Evolutionary conservation across 2,113 vertebrate genomes (phyloP), one percentile per base, ranked within the genome.

Genomic region (Terrapene triunguis): DNA sequence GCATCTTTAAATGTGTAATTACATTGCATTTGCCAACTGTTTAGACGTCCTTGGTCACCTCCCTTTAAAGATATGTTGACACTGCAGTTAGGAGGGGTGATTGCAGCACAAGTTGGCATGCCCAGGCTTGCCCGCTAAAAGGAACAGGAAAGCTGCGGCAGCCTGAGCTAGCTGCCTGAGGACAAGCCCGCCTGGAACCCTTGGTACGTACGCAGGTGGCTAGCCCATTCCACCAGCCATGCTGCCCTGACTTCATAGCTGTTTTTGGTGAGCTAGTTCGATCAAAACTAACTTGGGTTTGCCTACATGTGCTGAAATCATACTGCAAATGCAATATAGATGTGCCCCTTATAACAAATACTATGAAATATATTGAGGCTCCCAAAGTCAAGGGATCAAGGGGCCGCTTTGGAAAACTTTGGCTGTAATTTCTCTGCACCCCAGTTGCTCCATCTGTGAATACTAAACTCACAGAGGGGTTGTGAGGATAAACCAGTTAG

Each of bases 321-420:
- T 32, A 65, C 14, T 65, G 12, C 7, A 19, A 19, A n/a, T n/a
- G 16, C 62, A n/a, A 35, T 65, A n/a, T 9, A 65, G 62, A 65
- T 13, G 35, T n/a, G 8, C 62, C 62, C 62, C 17, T 65, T 17
- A 65, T n/a, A 65, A 65, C 62, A 65, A 65, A 65, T 19, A 65
- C 14, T n/a, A 8, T 47, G 3, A 3, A 1, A 35, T 11, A 2
- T 0, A 5, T 7, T 2, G 4, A 17, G 4, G 32, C 5, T 21
- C 72, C 10, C 88, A 55, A 47, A 3, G 27, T n/a, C 3, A 0
- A 21, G 51, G 51, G 6, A 21, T 53, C 51, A 53, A 12, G 17
- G 65, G 80, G 29, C 7, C 53, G 27, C 2, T 1, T 21, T 72
- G 62, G 1, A 79, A 83, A 53, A 17, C 7, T 65, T 65, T n/a